These are phyloP conservation scores for Anoplolepis gracilipes DNA, from an alignment of 1,140 invertebrate genomes.

Conservation along the genomic window DNA sequence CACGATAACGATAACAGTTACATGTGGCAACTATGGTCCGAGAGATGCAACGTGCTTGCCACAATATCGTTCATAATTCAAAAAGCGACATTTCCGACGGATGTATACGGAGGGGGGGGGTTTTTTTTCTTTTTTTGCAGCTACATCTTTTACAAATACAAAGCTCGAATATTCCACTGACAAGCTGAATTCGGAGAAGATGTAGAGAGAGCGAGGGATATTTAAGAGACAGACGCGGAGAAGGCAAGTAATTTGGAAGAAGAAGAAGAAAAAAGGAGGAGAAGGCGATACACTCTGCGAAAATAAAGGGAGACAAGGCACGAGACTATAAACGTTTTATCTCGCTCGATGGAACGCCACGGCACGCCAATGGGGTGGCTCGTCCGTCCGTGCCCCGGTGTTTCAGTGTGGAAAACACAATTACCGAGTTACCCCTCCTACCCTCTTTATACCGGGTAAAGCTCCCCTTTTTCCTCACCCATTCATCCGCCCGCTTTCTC, in stretches of 20 bases:
- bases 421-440: conserved; percentile 63
- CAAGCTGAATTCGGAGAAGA: neutral
- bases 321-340: conserved; percentile 74
- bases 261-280: neutral
- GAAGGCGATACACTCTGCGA: conserved; percentile 38
- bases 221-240: conserved; percentile 44
- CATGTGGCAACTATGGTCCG: neutral
- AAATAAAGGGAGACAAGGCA: conserved; percentile 55
- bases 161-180: conserved; percentile 10
- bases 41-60: neutral
- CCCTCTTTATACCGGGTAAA: neutral
- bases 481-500: conserved; percentile 25
- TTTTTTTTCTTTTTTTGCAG: neutral
- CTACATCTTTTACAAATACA: conserved; percentile 6
- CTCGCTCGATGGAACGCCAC: conserved; percentile 52
- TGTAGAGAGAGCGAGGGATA: conserved; percentile 8
- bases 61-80: neutral
- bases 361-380: conserved; percentile 48
- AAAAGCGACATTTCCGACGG: neutral
- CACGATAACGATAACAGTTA: neutral
- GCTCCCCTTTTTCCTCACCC: neutral
- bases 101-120: no score
- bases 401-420: conserved; percentile 72
- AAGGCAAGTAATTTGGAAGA: conserved; percentile 53
- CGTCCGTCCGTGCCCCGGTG: conserved; percentile 17